phyloP scores from a whole-genome alignment of 2,888 invertebrate species.

The Lasioglossum vierecki region DNA sequence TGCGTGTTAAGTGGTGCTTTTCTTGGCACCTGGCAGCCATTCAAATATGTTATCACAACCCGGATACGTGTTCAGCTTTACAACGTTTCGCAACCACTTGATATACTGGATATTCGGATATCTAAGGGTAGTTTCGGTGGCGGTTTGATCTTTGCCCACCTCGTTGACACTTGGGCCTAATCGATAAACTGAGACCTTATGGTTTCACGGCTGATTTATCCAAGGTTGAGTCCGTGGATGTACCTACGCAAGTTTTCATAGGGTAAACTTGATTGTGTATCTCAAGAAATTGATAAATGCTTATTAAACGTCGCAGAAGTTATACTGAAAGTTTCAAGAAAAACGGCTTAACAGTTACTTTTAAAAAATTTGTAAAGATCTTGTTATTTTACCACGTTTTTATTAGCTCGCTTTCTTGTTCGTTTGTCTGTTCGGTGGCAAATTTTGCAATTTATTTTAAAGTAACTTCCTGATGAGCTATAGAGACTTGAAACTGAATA shows the following conservation, averaged over 20 bases:
- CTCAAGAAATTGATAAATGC: neutral
- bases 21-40: conserved; percentile 57
- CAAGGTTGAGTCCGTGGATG: neutral
- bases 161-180: neutral
- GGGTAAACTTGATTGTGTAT: too few species aligned
- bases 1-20: conserved; percentile 1
- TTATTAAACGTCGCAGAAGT: neutral
- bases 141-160: neutral
- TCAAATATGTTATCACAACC: conserved; percentile 59
- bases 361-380: neutral
- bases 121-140: neutral
- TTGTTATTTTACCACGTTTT: too few species aligned
- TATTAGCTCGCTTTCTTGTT: too few species aligned
- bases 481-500: too few species aligned
- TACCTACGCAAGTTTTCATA: too few species aligned
- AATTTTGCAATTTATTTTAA: too few species aligned
- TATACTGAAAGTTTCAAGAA: neutral
- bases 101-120: neutral
- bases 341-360: neutral
- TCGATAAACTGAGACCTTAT: neutral
- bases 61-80: neutral
- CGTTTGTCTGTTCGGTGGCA: too few species aligned
- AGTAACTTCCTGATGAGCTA: too few species aligned
- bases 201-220: neutral
- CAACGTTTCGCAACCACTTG: neutral